Evolutionary conservation across 2,113 vertebrate genomes (phyloP).

Genomic region (Cyprinus carpio): DNA sequence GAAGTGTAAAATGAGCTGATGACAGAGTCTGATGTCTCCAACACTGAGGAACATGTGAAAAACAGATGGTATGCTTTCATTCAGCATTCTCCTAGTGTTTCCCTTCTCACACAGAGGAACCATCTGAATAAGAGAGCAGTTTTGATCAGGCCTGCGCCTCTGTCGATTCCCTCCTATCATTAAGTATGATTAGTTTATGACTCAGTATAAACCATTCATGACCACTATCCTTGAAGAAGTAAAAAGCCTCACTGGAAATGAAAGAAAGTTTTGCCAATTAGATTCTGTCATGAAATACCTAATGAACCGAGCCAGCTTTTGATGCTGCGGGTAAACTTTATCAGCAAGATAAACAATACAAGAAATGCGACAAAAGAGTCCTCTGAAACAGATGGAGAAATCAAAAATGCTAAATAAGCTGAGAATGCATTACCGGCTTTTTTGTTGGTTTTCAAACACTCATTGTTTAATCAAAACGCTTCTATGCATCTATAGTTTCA

Average conservation of each 20-base stretch:
- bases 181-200: conserved; percentile 67
- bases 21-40: conserved; percentile 67
- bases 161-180: conserved; percentile 63
- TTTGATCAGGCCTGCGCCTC: conserved; percentile 69
- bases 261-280: conserved; percentile 70
- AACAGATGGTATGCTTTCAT: conserved; percentile 74
- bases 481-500: background rate
- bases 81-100: conserved; percentile 66
- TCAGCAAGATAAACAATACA: conserved; percentile 61
- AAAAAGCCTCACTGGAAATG: conserved; percentile 63
- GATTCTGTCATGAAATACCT: conserved; percentile 65
- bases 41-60: conserved; percentile 65
- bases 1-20: conserved; percentile 61
- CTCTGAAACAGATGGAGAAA: conserved; percentile 71
- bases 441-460: conserved; percentile 56
- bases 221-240: conserved; percentile 69
- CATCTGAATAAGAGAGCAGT: conserved; percentile 66
- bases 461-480: conserved; percentile 20
- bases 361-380: conserved; percentile 22
- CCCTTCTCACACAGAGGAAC: conserved; percentile 63
- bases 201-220: conserved; percentile 60
- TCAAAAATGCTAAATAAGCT: conserved; percentile 60
- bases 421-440: conserved; percentile 59
- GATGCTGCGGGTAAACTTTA: conserved; percentile 65
- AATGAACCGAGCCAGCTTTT: conserved; percentile 69